phyloP scores from a whole-genome alignment of 2,113 vertebrate genomes.

The Calyptomena viridis region DNA sequence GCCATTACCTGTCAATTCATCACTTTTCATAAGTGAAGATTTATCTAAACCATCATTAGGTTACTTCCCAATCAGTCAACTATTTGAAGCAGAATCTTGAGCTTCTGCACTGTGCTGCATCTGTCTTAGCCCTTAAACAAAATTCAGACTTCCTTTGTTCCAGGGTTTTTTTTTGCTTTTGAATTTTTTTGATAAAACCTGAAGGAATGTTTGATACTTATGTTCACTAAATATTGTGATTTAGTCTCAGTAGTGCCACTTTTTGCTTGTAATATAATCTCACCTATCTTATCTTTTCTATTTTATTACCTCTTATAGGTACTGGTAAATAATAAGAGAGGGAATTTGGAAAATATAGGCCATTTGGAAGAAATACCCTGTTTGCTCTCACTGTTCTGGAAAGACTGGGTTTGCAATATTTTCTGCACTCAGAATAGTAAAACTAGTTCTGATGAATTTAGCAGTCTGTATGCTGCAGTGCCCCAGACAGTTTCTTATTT shows the following conservation, averaged over 20 bases:
- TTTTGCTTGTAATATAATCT: not conserved
- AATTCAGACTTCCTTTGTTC: not conserved
- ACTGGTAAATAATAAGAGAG: not conserved
- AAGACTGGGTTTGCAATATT: slow-evolving; percentile 13
- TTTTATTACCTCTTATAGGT: not conserved
- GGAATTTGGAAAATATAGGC: not conserved
- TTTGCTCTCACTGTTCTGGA: not conserved
- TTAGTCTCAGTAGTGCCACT: not conserved
- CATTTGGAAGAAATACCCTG: not conserved
- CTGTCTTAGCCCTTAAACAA: not conserved
- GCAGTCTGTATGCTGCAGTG: not conserved
- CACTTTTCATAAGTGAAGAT: not conserved
- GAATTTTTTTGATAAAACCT: not conserved
- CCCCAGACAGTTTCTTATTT: slow-evolving; percentile 9
- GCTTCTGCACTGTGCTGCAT: not conserved
- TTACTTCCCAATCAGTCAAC: not conserved
- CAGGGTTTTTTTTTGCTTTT: not conserved
- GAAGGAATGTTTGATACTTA: not conserved
- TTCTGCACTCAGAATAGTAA: not conserved
- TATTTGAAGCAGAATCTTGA: not conserved
- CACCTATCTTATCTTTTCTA: not conserved
- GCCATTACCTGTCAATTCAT: not conserved
- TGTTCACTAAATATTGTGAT: not conserved
- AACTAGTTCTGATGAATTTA: slow-evolving; percentile 10
- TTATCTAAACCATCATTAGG: not conserved